A percentile compares a stretch with the other conserved stretches of the same genome.
phyloP scores from a whole-genome alignment of 2,797 vertebrate species.

The Aphelocoma californica region DNA sequence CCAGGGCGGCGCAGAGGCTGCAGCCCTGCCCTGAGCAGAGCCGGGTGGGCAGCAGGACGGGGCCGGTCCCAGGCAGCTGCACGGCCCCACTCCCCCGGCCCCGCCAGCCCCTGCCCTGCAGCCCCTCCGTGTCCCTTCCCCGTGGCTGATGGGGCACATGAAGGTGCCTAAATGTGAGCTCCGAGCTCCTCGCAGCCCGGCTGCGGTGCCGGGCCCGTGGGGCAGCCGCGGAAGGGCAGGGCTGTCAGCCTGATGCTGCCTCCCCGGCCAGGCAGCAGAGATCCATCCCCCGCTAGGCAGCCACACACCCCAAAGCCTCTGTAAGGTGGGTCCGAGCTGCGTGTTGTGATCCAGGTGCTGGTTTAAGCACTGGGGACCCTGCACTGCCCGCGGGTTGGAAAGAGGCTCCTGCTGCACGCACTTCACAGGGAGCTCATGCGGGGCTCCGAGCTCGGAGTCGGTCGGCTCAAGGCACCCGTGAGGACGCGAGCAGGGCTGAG shows the following conservation, averaged over 20 bases:
- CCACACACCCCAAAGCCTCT: not conserved
- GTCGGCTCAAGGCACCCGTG: not conserved
- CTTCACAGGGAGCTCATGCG: accelerated
- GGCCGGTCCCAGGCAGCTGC: not conserved
- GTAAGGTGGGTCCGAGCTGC: accelerated
- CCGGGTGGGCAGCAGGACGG: accelerated
- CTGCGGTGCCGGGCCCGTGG: not conserved
- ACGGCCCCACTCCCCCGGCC: too few relatives aligned
- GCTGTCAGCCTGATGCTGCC: not conserved
- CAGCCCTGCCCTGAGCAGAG: not conserved
- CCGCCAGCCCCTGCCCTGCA: not conserved
- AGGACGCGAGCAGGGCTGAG: not conserved
- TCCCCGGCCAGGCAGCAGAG: not conserved
- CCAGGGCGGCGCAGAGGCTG: not conserved
- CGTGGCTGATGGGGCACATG: not conserved
- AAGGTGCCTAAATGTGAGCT: not conserved
- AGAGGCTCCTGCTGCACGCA: not conserved
- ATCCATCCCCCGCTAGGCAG: not conserved
- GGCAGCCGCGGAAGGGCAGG: not conserved
- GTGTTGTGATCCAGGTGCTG: accelerated
- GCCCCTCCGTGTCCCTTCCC: not conserved
- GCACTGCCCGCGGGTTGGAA: accelerated
- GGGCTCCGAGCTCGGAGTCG: not conserved
- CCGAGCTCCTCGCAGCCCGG: not conserved
- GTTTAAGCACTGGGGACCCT: not conserved